A percentile compares a stretch with the other conserved stretches of the same genome.
These are phyloP conservation scores for Channa maculata DNA, from an alignment of 2,113 vertebrate species.

Conservation along the genomic window DNA sequence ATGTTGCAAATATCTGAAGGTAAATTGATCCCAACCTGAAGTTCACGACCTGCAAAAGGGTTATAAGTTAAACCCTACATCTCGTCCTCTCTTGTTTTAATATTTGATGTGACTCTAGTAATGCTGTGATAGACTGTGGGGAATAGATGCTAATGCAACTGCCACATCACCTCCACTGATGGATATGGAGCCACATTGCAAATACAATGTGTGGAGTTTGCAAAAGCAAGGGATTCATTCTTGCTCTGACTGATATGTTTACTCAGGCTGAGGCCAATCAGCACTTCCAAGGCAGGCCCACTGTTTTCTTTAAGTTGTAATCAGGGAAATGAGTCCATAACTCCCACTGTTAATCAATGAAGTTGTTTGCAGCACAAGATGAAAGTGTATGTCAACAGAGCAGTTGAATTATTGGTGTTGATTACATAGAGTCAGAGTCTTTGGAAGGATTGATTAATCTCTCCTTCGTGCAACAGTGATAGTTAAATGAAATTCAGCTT, in stretches of 20 bases:
- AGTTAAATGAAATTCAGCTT: constrained; percentile 38
- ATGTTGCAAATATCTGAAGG: too few relatives aligned
- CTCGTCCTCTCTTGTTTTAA: constrained; percentile 40
- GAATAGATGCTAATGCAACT: constrained; percentile 71
- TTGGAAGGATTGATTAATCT: constrained; percentile 40
- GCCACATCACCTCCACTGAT: constrained; percentile 59
- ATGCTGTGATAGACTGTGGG: constrained; percentile 40
- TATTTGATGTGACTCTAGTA: constrained; percentile 46
- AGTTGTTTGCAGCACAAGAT: constrained; percentile 55
- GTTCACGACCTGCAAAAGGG: too few relatives aligned
- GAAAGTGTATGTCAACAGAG: constrained; percentile 66
- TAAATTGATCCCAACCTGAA: too few relatives aligned
- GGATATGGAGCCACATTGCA: constrained; percentile 47
- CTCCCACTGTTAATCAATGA: constrained; percentile 82
- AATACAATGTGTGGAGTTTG: constrained; percentile 75
- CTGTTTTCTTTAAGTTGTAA: constrained; percentile 88
- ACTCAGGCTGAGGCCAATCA: constrained; percentile 78
- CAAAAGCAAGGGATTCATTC: constrained; percentile 74
- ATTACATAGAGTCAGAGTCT: constrained; percentile 47
- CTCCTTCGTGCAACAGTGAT: constrained; percentile 33
- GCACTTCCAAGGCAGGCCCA: constrained; percentile 79
- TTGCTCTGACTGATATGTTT: constrained; percentile 78
- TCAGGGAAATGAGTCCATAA: constrained; percentile 90
- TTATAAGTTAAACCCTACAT: too few relatives aligned
- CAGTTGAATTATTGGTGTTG: constrained; percentile 64